Base-by-base conservation (phyloP, 2,888 invertebrate species). In the Acleris emargana region DNA sequence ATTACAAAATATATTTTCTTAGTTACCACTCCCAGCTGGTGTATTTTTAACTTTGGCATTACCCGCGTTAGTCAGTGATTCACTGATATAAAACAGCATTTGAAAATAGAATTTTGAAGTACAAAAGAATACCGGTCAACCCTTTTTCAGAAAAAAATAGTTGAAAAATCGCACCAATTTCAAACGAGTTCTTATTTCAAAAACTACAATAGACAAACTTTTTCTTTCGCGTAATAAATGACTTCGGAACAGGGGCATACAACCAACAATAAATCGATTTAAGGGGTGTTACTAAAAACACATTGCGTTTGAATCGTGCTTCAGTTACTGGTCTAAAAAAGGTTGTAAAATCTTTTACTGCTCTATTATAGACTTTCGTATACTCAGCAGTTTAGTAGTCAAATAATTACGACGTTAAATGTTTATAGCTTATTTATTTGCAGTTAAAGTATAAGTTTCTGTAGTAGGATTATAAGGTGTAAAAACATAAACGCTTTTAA, bases 191-290 rank as follows among this genome's bases (percentile, higher is more conserved):
- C 80, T 72, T 71, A 71, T 78, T 84, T 80, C 59, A 77, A 83
- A 80, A 76, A 76, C 67, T 71, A 86, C 86, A 88, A 87, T 85
- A 73, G 78, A 69, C 69, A 70, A 76, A 75, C 73, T 81, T 81
- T 86, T 88, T 89, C 84, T 73, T 61, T 66, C 38, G 86, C 87
- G 72, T 82, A 76, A 81, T 75, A 80, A 79, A 78, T 77, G 78
- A 73, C 76, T 71, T 75, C 78, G 80, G 82, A 81, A 84, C 79
- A 78, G 77, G 76, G 76, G 76, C 75, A 75, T 76, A 72, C 73
- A 78, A 77, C 80, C 76, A 79, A 79, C 78, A 75, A 76, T 77
- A 76, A 78, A 80, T 78, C 78, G 76, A 67, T 74, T 69, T 69
- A 69, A 62, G 63, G 80, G 77, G 85, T 58, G 64, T 61, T 67